Evolutionary conservation across 2,797 vertebrate species (phyloP), one percentile per base, ranked within the genome.

Genomic region (Rhinichthys osculus): DNA sequence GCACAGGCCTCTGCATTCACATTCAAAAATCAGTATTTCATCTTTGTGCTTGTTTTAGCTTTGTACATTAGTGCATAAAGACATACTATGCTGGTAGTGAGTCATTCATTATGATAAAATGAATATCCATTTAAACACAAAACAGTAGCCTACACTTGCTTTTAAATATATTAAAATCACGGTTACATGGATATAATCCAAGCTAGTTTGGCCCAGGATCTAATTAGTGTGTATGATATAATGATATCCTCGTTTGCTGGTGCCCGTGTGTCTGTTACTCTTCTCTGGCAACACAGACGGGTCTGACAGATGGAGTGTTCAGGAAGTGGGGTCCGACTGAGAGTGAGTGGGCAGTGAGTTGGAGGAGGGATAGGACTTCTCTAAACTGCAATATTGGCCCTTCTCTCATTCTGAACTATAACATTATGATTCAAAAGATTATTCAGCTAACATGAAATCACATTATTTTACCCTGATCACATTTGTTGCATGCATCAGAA

Each of bases 241-340:
- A 73, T 64, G 57, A 72, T 85, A 66, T 73, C 38, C 21, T 73
- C 23, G 40, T 78, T 71, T 78, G 50, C 83, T 84, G 83, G 83
- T 78, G 83, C 83, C 66, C 59, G 64, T 84, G 69, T 79, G 83
- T 59, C 47, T 78, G 83, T 71, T 85, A 78, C 83, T 62, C 74
- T 71, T 81, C 82, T 78, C 85, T 82, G 82, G 78, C 78, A 82
- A 81, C 66, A 66, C 87, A 89, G 87, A 88, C 62, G 50, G 79
- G 73, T 57, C 50, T 21, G 82, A 84, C 89, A 89, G 87, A 88
- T 86, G 89, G 89, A 85, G 74, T 81, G 79, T 88, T 72, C 85
- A 83, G 87, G 87, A 84, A 85, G 57, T 33, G 59, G 79, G 78
- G 82, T 71, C 52, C 42, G 50, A 82, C 82, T 77, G 86, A 47